Percentiles rank a stretch among this genome's conserved stretches.
Conservation (phyloP, 2,797 vertebrate genomes). For the Melanotaenia trifasciata region DNA sequence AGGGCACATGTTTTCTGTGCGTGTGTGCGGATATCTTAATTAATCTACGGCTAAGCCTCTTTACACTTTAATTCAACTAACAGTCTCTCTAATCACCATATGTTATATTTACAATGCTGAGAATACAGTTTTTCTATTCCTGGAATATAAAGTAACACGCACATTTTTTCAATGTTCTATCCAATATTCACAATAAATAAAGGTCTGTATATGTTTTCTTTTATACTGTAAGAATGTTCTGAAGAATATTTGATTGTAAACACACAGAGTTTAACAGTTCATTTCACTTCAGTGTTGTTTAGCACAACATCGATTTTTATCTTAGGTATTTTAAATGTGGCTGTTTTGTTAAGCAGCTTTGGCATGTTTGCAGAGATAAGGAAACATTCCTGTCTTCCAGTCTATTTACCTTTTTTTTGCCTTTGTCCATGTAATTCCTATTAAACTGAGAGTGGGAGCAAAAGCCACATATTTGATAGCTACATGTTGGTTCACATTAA, state of each 20-base stretch:
- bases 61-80: constrained; percentile 54
- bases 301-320: constrained; percentile 27
- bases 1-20: constrained; percentile 25
- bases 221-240: not conserved
- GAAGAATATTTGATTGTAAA: constrained; percentile 5
- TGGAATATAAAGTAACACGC: not conserved
- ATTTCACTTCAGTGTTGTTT: constrained; percentile 6
- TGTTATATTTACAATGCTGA: constrained; percentile 27
- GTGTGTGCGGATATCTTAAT: constrained; percentile 47
- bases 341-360: constrained; percentile 45
- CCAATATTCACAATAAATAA: not conserved
- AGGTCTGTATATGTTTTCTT: not conserved
- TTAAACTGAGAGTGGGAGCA: not conserved
- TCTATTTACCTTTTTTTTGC: constrained; percentile 29
- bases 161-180: not conserved
- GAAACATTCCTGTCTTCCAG: constrained; percentile 34
- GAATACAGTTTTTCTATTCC: constrained; percentile 6
- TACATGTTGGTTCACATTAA: constrained; percentile 12
- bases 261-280: not conserved
- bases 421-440: constrained; percentile 22
- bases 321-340: not conserved
- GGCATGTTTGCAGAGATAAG: constrained; percentile 41
- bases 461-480: constrained; percentile 10
- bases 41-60: constrained; percentile 57
- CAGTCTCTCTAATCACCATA: constrained; percentile 41